Evolutionary conservation across 2,797 vertebrate genomes (phyloP).

Genomic region (Helicolenus hilgendorfi): DNA sequence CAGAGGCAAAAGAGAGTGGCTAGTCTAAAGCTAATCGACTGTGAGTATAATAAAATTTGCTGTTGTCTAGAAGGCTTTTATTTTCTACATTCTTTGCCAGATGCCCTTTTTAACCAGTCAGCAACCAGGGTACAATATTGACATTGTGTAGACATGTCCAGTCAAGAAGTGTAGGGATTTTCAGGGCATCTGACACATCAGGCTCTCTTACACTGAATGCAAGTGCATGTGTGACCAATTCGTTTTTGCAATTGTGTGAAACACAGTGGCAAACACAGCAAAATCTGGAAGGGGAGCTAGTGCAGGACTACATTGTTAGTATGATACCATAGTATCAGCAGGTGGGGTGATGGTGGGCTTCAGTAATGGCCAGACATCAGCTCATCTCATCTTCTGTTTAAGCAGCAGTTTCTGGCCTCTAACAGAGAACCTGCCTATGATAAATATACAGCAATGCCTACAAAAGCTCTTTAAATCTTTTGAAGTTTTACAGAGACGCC

Average conservation of each 20-base stretch:
- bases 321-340: neutral
- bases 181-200: neutral
- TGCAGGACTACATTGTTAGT: neutral
- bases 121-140: neutral
- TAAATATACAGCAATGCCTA: neutral
- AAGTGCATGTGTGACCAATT: neutral
- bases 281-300: neutral
- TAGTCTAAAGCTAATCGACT: slow-evolving; percentile 35
- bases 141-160: neutral
- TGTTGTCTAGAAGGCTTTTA: slow-evolving; percentile 11
- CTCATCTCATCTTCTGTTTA: neutral
- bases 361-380: neutral
- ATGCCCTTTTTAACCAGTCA: neutral
- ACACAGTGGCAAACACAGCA: neutral
- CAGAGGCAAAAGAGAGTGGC: slow-evolving; percentile 17
- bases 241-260: neutral
- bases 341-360: neutral
- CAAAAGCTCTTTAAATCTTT: neutral
- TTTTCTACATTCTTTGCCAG: neutral
- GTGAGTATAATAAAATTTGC: slow-evolving; percentile 15
- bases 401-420: neutral
- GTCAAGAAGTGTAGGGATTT: neutral
- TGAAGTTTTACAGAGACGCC: neutral
- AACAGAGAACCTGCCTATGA: neutral
- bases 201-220: neutral